Conservation (phyloP, 2,888 invertebrate genomes). For the Clepsis dumicolana region DNA sequence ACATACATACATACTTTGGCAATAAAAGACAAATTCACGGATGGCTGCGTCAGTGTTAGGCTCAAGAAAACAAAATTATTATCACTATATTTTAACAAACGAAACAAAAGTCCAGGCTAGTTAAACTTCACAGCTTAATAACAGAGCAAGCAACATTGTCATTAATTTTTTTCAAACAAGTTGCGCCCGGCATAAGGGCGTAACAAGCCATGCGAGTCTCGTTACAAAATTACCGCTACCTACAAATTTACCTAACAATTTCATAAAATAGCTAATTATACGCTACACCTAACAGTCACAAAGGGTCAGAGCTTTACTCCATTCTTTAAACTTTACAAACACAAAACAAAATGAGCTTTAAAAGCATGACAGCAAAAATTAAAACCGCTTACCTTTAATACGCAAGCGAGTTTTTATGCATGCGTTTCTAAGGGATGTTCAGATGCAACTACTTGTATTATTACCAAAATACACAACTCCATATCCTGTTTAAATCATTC, state of each 20-base stretch:
- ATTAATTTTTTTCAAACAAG: constrained; percentile 36
- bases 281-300: constrained; percentile 75
- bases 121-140: constrained; percentile 33
- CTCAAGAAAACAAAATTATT: too few relatives aligned
- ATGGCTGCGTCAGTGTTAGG: too few relatives aligned
- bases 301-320: constrained; percentile 66
- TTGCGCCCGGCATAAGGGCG: constrained; percentile 33
- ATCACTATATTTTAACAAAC: too few relatives aligned
- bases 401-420: constrained; percentile 51
- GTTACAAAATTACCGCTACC: constrained; percentile 55
- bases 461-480: constrained; percentile 52
- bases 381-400: constrained; percentile 44
- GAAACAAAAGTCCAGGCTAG: constrained; percentile 15
- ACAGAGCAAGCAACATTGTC: constrained; percentile 37
- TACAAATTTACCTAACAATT: constrained; percentile 81
- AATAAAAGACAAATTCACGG: too few relatives aligned
- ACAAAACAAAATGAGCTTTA: constrained; percentile 53
- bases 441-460: constrained; percentile 68
- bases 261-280: constrained; percentile 83
- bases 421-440: constrained; percentile 83
- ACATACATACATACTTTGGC: too few relatives aligned
- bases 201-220: constrained; percentile 53
- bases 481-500: constrained; percentile 47
- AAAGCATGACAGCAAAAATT: constrained; percentile 44
- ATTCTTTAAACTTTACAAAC: constrained; percentile 49